Evolutionary conservation across 2,888 invertebrate species (phyloP), one percentile per base, ranked within the genome.

Genomic region (Hirtodrosophila histrioides): DNA sequence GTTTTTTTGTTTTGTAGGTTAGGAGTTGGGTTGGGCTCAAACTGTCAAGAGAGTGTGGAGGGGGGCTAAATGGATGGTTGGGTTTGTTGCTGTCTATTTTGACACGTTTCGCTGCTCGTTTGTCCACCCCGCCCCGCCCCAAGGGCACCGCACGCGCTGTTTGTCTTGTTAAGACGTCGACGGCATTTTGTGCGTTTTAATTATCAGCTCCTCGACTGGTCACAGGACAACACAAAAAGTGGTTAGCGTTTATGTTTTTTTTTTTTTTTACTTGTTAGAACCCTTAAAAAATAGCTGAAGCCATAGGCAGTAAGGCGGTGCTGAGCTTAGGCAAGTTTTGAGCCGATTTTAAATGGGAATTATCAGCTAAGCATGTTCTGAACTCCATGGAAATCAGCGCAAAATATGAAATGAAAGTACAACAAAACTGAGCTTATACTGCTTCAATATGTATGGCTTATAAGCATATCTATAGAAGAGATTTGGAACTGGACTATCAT

Each of bases 111-210:
- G 57, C 51, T 66, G 71, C 60, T 68, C 81, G 74, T 69, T 66
- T 74, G 53, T 17, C 17, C 17, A 3, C 27, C 27, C 27, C 27
- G 0, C 27, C 51, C 46, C 46, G 46, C 48, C 75, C 55, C 71
- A 35, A 45, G 63, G 61, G 41, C 75, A 44, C 56, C 55, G 66
- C 70, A 70, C 62, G 70, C 62, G 65, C 69, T 85, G 75, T 85
- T 85, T 85, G 69, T 78, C 78, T 79, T 81, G 71, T 77, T 78
- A 76, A 66, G 71, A 60, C 60, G 45, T 53, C 62, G 57, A 40
- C 48, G 78, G 70, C 73, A 57, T 74, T 81, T 82, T 77, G 55
- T 83, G 68, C 68, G 48, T 72, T 85, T 83, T 83, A 86, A 83
- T 83, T 83, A 83, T 86, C 80, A 75, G 75, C 80, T 84, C 57